Percentiles rank a stretch among this genome's conserved stretches.
These are phyloP conservation scores for Erynnis tages DNA, from an alignment of 2,888 invertebrate genomes.

Conservation along the genomic window DNA sequence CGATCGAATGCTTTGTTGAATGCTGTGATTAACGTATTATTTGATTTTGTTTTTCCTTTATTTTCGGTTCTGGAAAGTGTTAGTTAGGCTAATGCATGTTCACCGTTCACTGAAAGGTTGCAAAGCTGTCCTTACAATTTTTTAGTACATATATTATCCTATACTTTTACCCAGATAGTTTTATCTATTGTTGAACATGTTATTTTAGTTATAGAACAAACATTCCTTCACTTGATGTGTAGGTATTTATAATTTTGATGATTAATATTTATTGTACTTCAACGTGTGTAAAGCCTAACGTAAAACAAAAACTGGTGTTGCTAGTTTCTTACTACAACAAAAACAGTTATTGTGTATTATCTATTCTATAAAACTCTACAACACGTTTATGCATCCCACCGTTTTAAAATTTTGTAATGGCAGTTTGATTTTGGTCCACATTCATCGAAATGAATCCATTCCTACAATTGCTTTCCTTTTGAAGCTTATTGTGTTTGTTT, in stretches of 20 bases:
- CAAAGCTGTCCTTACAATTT: constrained; percentile 54
- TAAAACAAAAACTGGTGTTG: not conserved
- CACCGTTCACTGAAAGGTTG: constrained; percentile 30
- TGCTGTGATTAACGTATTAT: not conserved
- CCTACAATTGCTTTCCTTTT: constrained; percentile 37
- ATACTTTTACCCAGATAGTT: no score
- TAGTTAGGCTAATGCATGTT: constrained; percentile 45
- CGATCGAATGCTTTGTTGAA: not conserved
- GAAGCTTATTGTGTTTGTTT: constrained; percentile 63
- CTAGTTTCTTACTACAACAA: not conserved
- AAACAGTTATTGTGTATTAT: no score
- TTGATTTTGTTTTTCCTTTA: constrained; percentile 26
- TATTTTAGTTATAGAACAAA: no score
- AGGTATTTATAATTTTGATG: not conserved
- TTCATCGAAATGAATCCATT: constrained; percentile 9
- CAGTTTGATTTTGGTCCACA: constrained; percentile 37
- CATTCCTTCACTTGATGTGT: no score
- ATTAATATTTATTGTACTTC: not conserved
- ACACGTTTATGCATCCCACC: no score
- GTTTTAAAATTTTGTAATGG: constrained; percentile 41
- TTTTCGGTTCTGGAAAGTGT: constrained; percentile 52
- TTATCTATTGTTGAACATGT: no score
- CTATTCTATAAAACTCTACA: not conserved
- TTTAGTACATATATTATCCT: no score
- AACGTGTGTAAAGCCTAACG: not conserved